These are phyloP conservation scores for Vulpes lagopus DNA, from an alignment of 2,113 vertebrate species.

Conservation along the genomic window DNA sequence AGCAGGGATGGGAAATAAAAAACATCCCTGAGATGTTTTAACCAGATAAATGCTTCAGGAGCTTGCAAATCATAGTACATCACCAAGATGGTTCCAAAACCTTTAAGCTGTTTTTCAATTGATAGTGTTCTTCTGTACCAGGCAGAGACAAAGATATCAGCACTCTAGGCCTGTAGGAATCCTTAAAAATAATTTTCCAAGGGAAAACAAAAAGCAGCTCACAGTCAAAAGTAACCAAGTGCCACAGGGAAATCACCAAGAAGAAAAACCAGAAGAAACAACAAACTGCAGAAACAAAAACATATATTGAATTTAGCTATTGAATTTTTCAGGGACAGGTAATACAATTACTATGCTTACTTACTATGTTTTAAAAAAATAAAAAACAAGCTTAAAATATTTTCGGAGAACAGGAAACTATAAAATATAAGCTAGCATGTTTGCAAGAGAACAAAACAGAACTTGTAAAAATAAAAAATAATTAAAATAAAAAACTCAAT, in stretches of 20 bases:
- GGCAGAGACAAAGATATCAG: not conserved
- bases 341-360: not conserved
- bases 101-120: not conserved
- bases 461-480: not conserved
- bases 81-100: not conserved
- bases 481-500: not conserved
- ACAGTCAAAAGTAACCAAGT: not conserved
- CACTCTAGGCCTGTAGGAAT: not conserved
- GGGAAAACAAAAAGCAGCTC: not conserved
- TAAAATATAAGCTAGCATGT: not conserved
- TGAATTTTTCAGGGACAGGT: not conserved
- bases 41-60: not conserved
- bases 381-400: not conserved
- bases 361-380: not conserved
- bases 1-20: not conserved
- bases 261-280: not conserved
- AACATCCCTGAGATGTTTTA: not conserved
- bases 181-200: conserved; percentile 28
- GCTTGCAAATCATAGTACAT: not conserved
- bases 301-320: not conserved
- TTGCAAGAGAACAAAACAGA: not conserved
- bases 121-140: not conserved
- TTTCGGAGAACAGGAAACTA: not conserved
- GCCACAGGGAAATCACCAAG: not conserved
- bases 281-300: not conserved